Evolutionary conservation across 2,888 invertebrate species (phyloP).

Genomic region (Notodonta dromedarius): DNA sequence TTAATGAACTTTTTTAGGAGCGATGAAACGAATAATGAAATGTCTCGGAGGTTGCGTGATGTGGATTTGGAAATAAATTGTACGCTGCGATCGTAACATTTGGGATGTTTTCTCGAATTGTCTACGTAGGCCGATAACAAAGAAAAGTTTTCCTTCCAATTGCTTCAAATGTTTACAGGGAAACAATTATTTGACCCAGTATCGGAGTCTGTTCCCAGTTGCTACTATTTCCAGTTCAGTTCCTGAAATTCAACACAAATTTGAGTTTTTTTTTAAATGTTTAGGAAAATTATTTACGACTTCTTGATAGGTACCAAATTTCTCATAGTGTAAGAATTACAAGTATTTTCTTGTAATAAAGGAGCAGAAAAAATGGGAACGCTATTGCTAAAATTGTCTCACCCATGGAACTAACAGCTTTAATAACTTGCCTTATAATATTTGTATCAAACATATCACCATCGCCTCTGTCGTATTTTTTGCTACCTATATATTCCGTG

Average conservation of each 20-base stretch:
- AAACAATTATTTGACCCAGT: not conserved
- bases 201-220: not conserved
- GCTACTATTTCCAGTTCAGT: not conserved
- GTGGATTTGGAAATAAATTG: not conserved
- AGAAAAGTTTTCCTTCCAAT: not conserved
- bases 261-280: not conserved
- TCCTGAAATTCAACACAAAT: not conserved
- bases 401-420: no score
- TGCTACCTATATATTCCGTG: constrained; percentile 15
- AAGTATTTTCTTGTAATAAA: no score
- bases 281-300: no score
- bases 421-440: no score
- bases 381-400: no score
- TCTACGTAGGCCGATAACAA: not conserved
- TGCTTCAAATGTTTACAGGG: not conserved
- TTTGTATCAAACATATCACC: not conserved
- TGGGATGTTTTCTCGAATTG: not conserved
- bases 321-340: no score
- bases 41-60: not conserved
- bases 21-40: not conserved
- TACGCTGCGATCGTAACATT: not conserved
- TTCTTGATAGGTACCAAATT: no score
- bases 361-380: no score
- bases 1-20: not conserved
- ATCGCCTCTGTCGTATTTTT: constrained; percentile 14